Evolutionary conservation across 2,888 invertebrate genomes (phyloP).

Genomic region (Oeneis ivallda): DNA sequence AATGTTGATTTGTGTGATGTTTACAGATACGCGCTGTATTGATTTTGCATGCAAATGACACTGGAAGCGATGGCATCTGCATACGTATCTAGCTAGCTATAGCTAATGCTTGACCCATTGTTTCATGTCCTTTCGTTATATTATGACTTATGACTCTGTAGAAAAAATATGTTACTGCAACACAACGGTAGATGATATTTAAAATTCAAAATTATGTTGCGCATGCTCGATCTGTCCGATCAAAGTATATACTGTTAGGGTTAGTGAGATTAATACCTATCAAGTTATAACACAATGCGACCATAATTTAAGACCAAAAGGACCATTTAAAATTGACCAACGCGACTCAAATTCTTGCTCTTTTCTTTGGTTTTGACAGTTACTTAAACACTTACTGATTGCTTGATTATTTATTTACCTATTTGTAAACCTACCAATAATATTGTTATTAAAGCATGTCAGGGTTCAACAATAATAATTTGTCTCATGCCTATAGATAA

Average conservation of each 20-base stretch:
- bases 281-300: not conserved
- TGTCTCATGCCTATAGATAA: not conserved
- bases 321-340: constrained; percentile 12
- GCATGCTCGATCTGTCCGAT: constrained; percentile 20
- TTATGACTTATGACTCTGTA: constrained; percentile 28
- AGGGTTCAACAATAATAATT: not conserved
- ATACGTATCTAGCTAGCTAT: constrained; percentile 39
- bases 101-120: constrained; percentile 32
- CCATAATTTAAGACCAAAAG: not conserved
- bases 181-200: not conserved
- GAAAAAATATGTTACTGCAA: constrained; percentile 4
- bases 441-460: not conserved
- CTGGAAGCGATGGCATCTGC: constrained; percentile 36
- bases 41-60: constrained; percentile 46
- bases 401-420: not conserved
- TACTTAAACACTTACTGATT: not conserved
- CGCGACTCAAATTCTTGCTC: not conserved
- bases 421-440: not conserved
- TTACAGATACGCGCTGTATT: constrained; percentile 32
- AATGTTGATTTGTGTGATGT: constrained; percentile 19
- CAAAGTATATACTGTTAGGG: not conserved
- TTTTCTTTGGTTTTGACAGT: constrained; percentile 1
- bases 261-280: constrained; percentile 4
- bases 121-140: constrained; percentile 19
- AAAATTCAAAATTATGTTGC: not conserved